Evolutionary conservation across 2,888 invertebrate genomes (phyloP).

Genomic region (Ochropleura leucogaster): DNA sequence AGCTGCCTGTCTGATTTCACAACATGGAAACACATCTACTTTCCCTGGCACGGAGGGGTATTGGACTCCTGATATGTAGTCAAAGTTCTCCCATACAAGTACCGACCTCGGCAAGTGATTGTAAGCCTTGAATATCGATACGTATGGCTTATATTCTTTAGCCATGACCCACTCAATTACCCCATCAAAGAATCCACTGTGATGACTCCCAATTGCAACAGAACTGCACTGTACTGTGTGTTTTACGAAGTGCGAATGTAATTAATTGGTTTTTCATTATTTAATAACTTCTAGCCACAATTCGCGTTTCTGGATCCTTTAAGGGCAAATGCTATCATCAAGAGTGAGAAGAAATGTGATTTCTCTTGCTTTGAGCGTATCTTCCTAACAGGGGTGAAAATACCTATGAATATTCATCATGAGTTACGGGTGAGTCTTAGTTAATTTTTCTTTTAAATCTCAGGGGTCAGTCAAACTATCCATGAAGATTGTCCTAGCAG

Average conservation of each 20-base stretch:
- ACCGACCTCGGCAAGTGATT: too few species aligned
- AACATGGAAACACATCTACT: not conserved
- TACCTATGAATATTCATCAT: conserved; percentile 67
- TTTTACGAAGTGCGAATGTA: not conserved
- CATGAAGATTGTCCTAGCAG: too few species aligned
- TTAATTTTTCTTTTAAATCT: not conserved
- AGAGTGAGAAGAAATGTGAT: conserved; percentile 75
- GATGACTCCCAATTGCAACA: too few species aligned
- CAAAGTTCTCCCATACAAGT: too few species aligned
- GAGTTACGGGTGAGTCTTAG: conserved; percentile 70
- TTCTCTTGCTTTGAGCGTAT: conserved; percentile 74
- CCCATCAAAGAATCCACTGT: too few species aligned
- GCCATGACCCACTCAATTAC: too few species aligned
- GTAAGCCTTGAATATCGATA: too few species aligned
- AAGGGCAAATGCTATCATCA: conserved; percentile 66
- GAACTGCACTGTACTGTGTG: too few species aligned
- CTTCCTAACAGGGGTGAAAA: conserved; percentile 72
- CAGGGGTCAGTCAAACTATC: too few species aligned
- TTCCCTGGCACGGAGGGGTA: too few species aligned
- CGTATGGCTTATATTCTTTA: too few species aligned
- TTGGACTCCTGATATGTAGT: too few species aligned
- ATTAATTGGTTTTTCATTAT: not conserved
- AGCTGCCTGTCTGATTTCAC: not conserved
- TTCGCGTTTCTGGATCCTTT: conserved; percentile 64
- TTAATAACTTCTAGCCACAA: conserved; percentile 73